These are phyloP conservation scores for Tolmerus cingulatus DNA, from an alignment of 2,888 invertebrate genomes.

Conservation along the genomic window DNA sequence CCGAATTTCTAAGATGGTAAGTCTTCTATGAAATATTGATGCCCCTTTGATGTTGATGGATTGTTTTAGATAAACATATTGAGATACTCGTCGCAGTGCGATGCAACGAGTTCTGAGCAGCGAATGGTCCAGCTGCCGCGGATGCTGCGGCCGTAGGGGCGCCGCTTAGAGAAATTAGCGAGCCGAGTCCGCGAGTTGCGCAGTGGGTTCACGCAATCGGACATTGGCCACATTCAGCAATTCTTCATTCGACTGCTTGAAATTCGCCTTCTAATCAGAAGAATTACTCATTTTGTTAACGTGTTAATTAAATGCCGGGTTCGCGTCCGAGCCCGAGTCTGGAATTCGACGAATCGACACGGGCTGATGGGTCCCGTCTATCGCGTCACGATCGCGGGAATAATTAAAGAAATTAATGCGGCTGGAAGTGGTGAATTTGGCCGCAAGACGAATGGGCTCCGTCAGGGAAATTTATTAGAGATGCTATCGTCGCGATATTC, in stretches of 20 bases:
- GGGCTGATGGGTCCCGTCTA: slow-evolving; percentile 42
- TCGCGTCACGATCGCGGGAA: slow-evolving; percentile 42
- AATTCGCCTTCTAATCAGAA: slow-evolving; percentile 12
- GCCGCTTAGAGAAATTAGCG: not conserved
- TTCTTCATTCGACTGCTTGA: not conserved
- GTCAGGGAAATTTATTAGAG: slow-evolving; percentile 25
- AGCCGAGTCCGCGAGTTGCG: not conserved
- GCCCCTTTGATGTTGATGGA: slow-evolving; percentile 45
- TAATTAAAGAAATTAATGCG: slow-evolving; percentile 46
- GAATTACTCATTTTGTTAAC: slow-evolving; percentile 33
- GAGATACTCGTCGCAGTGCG: slow-evolving; percentile 18
- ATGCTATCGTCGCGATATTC: not conserved
- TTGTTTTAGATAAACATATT: slow-evolving; percentile 45
- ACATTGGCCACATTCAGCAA: not conserved
- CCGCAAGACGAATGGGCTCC: not conserved
- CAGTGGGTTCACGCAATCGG: not conserved
- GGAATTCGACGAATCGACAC: slow-evolving; percentile 35
- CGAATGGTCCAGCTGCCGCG: not conserved
- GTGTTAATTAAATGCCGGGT: slow-evolving; percentile 36
- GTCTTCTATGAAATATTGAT: slow-evolving; percentile 47
- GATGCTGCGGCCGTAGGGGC: not conserved
- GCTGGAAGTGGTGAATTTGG: slow-evolving; percentile 18
- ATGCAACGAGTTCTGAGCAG: slow-evolving; percentile 4
- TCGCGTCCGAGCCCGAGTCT: not conserved
- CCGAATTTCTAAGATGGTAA: slow-evolving; percentile 53